These are phyloP conservation scores for Otocyon megalotis DNA, from an alignment of 2,113 vertebrate genomes.

Conservation along the genomic window DNA sequence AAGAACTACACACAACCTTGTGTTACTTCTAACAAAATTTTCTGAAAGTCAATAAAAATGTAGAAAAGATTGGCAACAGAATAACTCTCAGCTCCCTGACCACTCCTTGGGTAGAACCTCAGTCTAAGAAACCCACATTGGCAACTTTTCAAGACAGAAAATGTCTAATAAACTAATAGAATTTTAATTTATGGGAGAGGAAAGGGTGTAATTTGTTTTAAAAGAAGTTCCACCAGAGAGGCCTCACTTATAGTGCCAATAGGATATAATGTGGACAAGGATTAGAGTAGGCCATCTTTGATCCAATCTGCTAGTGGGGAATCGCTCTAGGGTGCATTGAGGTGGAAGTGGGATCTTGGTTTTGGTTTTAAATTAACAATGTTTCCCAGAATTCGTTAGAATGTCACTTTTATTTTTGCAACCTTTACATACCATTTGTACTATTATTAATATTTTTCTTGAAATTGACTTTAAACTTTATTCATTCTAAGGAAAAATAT, in stretches of 20 bases:
- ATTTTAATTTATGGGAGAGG: background rate
- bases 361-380: background rate
- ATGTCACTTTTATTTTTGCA: background rate
- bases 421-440: background rate
- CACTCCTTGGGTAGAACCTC: background rate
- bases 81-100: background rate
- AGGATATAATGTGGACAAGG: background rate
- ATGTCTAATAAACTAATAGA: background rate
- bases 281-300: background rate
- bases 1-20: background rate
- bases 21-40: background rate
- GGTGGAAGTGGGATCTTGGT: background rate
- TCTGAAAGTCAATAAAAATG: background rate
- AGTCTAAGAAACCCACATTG: background rate
- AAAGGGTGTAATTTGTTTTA: background rate
- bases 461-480: background rate
- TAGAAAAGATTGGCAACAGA: background rate
- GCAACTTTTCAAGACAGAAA: constrained; percentile 9
- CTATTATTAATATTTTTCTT: background rate
- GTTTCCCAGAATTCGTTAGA: background rate
- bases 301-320: background rate
- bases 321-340: background rate
- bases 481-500: background rate
- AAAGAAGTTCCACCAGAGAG: background rate
- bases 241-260: background rate